A percentile compares a stretch with the other conserved stretches of the same genome.
These are phyloP conservation scores for Tetragonula clypearis DNA, from an alignment of 1,140 invertebrate species.

Conservation along the genomic window DNA sequence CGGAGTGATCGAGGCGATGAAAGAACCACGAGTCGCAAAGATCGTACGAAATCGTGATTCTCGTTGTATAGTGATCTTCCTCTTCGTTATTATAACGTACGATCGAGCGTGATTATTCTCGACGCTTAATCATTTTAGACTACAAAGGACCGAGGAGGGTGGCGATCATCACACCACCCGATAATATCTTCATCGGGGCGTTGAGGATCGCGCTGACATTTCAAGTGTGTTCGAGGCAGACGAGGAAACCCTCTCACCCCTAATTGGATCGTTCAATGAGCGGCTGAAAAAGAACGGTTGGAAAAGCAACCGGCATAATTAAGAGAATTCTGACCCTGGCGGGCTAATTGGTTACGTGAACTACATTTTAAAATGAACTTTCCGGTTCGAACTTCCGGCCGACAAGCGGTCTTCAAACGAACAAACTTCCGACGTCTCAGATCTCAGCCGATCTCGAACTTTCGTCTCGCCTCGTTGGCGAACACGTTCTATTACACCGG, in stretches of 20 bases:
- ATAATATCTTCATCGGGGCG: not conserved
- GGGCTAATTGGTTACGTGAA: constrained; percentile 29
- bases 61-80: no score
- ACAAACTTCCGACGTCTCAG: constrained; percentile 12
- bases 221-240: not conserved
- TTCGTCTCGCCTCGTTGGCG: not conserved
- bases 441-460: not conserved
- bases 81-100: no score
- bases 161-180: not conserved
- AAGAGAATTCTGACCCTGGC: constrained; percentile 29
- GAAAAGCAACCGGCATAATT: constrained; percentile 30
- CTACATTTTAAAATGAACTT: constrained; percentile 46
- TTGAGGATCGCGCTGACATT: not conserved
- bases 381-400: not conserved
- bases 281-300: constrained; percentile 3
- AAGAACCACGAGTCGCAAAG: no score
- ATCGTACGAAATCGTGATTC: no score
- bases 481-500: no score
- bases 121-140: not conserved
- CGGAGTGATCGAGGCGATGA: no score
- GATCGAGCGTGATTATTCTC: no score
- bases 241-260: not conserved
- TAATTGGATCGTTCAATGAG: constrained; percentile 39
- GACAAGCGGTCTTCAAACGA: not conserved
- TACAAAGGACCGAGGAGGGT: not conserved